Evolutionary conservation across 2,888 invertebrate species (phyloP).

Genomic region (Melieria picta): DNA sequence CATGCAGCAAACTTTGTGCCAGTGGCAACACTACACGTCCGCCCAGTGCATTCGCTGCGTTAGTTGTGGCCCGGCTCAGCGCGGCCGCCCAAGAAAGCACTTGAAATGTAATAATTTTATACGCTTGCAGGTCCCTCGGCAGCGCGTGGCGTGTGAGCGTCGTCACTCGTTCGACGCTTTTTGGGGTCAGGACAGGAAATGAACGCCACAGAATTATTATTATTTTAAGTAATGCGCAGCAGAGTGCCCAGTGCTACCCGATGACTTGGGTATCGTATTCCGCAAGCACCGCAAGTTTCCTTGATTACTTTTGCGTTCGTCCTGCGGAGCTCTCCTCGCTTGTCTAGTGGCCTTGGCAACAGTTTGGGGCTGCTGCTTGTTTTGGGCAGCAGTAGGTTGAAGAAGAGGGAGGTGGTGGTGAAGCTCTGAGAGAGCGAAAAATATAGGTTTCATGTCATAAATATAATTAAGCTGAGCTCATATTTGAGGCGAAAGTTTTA

Average conservation of each 20-base stretch:
- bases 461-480: conserved; percentile 40
- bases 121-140: neutral
- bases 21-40: neutral
- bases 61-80: too few relatives aligned
- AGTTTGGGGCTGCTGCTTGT: too few relatives aligned
- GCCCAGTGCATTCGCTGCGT: too few relatives aligned
- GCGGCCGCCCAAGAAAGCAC: too few relatives aligned
- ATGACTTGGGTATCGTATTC: conserved; percentile 29
- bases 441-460: conserved; percentile 38
- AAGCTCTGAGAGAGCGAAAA: conserved; percentile 16
- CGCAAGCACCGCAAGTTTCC: conserved; percentile 36
- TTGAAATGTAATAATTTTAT: conserved; percentile 17
- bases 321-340: too few relatives aligned
- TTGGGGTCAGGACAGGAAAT: conserved; percentile 38
- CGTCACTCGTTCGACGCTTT: neutral
- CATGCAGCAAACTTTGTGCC: neutral
- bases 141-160: too few relatives aligned
- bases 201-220: conserved; percentile 41
- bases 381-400: neutral
- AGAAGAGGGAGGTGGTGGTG: too few relatives aligned
- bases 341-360: too few relatives aligned
- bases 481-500: conserved; percentile 11
- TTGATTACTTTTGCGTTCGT: conserved; percentile 38
- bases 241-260: conserved; percentile 14
- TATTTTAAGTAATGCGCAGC: conserved; percentile 38